Evolutionary conservation across 2,888 invertebrate genomes (phyloP).

Genomic region (Lepidonotus clava): DNA sequence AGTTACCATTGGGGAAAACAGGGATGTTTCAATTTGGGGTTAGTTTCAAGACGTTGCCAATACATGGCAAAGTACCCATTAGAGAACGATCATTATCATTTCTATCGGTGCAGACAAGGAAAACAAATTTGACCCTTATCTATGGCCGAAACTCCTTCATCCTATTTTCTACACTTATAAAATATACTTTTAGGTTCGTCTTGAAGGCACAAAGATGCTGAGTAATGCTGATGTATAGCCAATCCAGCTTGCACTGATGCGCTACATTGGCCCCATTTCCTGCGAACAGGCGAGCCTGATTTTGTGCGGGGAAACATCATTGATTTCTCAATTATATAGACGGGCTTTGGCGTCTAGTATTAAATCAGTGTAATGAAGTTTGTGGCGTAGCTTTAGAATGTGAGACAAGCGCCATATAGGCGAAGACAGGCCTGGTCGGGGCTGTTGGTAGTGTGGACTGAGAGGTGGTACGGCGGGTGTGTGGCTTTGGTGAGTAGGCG

Average conservation of each 20-base stretch:
- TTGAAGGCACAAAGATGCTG: constrained; percentile 14
- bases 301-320: constrained; percentile 5
- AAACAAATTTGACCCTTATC: no score
- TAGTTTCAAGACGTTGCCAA: no score
- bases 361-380: constrained; percentile 51
- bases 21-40: no score
- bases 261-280: constrained; percentile 49
- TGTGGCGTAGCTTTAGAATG: constrained; percentile 26
- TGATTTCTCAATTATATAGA: constrained; percentile 45
- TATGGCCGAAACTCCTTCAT: no score
- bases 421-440: background rate
- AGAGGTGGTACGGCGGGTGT: background rate
- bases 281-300: background rate
- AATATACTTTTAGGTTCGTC: background rate
- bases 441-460: background rate
- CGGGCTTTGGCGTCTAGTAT: constrained; percentile 38
- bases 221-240: constrained; percentile 39
- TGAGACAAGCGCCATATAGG: constrained; percentile 31
- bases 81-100: no score
- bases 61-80: no score
- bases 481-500: no score
- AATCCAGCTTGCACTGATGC: constrained; percentile 34
- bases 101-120: no score
- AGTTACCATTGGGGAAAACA: no score
- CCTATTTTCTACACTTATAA: no score